phyloP scores from a whole-genome alignment of 2,113 vertebrate genomes.

The Gallinago paraguaiae region DNA sequence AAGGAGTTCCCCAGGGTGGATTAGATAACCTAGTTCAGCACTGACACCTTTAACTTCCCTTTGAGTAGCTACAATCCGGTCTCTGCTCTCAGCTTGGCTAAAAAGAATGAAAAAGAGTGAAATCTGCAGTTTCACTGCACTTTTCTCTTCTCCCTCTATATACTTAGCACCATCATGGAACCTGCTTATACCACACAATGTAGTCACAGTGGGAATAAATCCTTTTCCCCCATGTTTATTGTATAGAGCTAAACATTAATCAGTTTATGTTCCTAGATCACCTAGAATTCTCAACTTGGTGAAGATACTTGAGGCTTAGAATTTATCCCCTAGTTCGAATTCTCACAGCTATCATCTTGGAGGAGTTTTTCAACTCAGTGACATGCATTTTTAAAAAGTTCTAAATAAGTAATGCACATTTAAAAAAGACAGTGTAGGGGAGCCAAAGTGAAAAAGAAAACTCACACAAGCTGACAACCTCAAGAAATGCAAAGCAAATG shows the following conservation, averaged over 20 bases:
- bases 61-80: background rate
- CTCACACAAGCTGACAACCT: background rate
- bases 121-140: background rate
- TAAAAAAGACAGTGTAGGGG: background rate
- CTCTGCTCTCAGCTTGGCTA: background rate
- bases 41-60: background rate
- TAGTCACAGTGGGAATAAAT: background rate
- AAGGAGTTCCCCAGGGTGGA: background rate
- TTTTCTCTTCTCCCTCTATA: background rate
- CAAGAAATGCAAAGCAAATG: background rate
- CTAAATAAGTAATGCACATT: slow-evolving; percentile 27
- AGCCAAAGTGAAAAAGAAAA: background rate
- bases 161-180: background rate
- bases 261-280: background rate
- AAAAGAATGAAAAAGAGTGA: background rate
- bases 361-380: background rate
- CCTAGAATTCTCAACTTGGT: background rate
- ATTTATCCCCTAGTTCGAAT: background rate
- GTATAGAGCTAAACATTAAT: background rate
- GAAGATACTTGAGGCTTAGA: background rate
- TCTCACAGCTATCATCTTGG: background rate
- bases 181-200: background rate
- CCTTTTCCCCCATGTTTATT: background rate
- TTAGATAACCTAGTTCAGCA: background rate
- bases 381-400: slow-evolving; percentile 37